These are phyloP conservation scores for Zosterops japonicus DNA, from an alignment of 2,113 vertebrate genomes.

Conservation along the genomic window DNA sequence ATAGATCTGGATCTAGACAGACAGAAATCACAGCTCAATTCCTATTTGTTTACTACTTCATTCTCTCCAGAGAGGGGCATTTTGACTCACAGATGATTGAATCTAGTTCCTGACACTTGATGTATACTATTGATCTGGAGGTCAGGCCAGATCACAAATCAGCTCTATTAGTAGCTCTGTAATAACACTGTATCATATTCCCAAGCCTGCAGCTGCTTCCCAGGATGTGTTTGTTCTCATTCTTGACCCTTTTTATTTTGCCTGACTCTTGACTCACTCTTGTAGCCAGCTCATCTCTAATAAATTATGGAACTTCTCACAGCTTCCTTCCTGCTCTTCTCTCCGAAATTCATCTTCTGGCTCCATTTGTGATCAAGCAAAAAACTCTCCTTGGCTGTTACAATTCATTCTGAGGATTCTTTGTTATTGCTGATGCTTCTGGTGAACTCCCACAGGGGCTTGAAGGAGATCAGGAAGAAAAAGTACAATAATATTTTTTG, in stretches of 20 bases:
- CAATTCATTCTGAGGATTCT: slow-evolving; percentile 13
- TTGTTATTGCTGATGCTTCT: background rate
- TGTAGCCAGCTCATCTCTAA: background rate
- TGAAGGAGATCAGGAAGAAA: background rate
- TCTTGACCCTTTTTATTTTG: slow-evolving; percentile 10
- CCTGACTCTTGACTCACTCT: background rate
- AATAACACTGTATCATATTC: background rate
- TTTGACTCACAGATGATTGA: background rate
- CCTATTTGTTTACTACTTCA: background rate
- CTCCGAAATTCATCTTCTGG: background rate
- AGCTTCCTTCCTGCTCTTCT: background rate
- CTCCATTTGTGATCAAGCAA: background rate
- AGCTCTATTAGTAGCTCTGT: background rate
- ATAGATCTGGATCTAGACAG: background rate
- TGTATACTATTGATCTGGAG: background rate
- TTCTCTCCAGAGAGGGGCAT: background rate
- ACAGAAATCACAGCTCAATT: background rate
- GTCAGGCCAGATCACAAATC: background rate
- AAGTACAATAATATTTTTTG: background rate
- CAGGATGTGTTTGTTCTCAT: slow-evolving; percentile 15
- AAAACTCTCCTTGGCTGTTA: background rate
- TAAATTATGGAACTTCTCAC: background rate
- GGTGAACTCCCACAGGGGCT: background rate
- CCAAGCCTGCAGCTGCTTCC: background rate
- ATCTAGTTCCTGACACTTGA: background rate